phyloP scores from a whole-genome alignment of 1,140 invertebrate species.

The Choristoneura fumiferana region DNA sequence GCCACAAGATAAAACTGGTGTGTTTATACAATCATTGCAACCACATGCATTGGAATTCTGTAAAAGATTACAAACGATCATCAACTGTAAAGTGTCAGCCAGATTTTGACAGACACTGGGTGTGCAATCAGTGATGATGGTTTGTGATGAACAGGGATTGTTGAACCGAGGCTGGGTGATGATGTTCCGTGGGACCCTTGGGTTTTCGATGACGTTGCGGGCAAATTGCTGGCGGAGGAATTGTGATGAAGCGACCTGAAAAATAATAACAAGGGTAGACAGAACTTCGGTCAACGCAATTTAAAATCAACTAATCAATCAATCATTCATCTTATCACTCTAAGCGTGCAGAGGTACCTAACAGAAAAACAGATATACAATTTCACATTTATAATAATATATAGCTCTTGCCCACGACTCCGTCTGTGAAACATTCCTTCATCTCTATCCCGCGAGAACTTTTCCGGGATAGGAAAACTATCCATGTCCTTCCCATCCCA shows the following conservation, averaged over 20 bases:
- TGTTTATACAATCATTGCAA: not conserved
- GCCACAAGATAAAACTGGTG: slow-evolving; percentile 37
- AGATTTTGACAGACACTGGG: slow-evolving; percentile 59
- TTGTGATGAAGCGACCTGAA: slow-evolving; percentile 35
- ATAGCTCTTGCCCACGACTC: too few species aligned
- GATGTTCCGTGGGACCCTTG: slow-evolving; percentile 18
- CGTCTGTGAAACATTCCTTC: too few species aligned
- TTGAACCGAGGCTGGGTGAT: not conserved
- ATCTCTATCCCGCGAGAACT: too few species aligned
- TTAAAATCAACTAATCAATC: too few species aligned
- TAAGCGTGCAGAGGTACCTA: too few species aligned
- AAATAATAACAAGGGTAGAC: slow-evolving; percentile 27
- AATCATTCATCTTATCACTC: too few species aligned
- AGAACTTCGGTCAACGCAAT: too few species aligned
- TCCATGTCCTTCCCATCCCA: too few species aligned
- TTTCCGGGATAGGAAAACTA: too few species aligned
- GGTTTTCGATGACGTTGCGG: slow-evolving; percentile 32
- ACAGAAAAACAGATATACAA: too few species aligned
- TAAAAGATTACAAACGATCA: slow-evolving; percentile 60
- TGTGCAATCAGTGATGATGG: slow-evolving; percentile 58
- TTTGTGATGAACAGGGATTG: slow-evolving; percentile 28
- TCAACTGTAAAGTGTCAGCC: slow-evolving; percentile 55
- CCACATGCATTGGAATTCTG: slow-evolving; percentile 39
- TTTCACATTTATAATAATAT: too few species aligned
- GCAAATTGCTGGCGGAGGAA: slow-evolving; percentile 26